Percentiles rank a stretch among this genome's conserved stretches.
These are phyloP conservation scores for Limnothrissa miodon DNA, from an alignment of 2,113 vertebrate genomes.

Conservation along the genomic window DNA sequence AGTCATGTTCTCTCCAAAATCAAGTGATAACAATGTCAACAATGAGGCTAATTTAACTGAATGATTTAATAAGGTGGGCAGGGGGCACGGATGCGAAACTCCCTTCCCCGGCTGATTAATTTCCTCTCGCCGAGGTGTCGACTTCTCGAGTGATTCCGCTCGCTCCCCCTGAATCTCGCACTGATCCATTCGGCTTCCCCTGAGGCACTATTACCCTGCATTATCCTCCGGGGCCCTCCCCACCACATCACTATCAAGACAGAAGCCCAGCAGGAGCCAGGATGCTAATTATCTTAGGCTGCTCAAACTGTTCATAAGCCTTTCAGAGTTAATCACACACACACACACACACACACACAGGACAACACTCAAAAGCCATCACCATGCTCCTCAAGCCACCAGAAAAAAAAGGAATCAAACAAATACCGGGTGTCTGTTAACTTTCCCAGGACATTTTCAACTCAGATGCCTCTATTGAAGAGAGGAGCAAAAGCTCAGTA, in stretches of 20 bases:
- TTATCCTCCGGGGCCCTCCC: neutral
- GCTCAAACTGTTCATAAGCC: neutral
- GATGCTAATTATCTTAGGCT: neutral
- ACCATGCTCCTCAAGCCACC: neutral
- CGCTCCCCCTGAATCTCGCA: neutral
- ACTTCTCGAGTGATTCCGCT: constrained; percentile 19
- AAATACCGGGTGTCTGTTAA: neutral
- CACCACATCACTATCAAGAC: neutral
- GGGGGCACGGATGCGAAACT: neutral
- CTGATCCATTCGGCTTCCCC: constrained; percentile 6
- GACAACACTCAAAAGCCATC: neutral
- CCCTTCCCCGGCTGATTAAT: neutral
- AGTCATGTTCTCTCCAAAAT: neutral
- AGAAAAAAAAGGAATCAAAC: neutral
- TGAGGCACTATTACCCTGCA: constrained; percentile 18
- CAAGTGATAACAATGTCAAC: neutral
- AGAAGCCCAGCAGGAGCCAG: neutral
- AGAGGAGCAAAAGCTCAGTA: neutral
- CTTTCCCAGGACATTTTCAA: neutral
- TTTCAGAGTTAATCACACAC: neutral
- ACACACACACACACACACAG: neutral
- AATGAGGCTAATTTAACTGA: neutral
- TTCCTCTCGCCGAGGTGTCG: neutral
- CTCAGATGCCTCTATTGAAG: neutral
- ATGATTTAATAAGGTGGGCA: neutral